Evolutionary conservation across 2,888 invertebrate species (phyloP).

Genomic region (Sepiola atlantica): DNA sequence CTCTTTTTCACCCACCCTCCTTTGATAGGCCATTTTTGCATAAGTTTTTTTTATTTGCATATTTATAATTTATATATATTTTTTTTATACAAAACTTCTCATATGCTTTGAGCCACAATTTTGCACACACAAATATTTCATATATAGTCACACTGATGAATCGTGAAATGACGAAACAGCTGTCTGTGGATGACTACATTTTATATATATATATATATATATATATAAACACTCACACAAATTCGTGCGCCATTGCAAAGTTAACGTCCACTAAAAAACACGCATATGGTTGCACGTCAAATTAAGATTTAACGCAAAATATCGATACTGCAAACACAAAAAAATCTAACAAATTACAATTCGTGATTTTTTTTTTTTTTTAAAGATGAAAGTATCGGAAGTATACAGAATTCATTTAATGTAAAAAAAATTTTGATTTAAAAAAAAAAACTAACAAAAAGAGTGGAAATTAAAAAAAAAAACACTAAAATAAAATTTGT

Average conservation of each 20-base stretch:
- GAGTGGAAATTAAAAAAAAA: not conserved
- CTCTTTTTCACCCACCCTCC: slow-evolving; percentile 16
- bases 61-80: not conserved
- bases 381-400: not conserved
- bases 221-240: not conserved
- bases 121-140: not conserved
- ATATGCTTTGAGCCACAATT: not conserved
- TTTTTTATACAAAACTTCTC: not conserved
- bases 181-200: too few species aligned
- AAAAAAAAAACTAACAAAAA: not conserved
- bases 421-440: not conserved
- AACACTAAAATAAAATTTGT: not conserved
- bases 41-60: not conserved
- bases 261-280: not conserved
- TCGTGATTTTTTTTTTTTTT: not conserved
- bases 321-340: not conserved
- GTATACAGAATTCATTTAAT: not conserved
- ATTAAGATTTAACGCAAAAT: not conserved
- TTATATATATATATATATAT: too few species aligned
- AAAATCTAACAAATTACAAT: not conserved
- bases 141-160: not conserved
- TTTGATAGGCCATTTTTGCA: slow-evolving; percentile 23
- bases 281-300: not conserved
- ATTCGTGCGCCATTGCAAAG: not conserved
- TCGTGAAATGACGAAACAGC: too few species aligned